Evolutionary conservation across 2,797 vertebrate species (phyloP).

Genomic region (Tamandua tetradactyla): DNA sequence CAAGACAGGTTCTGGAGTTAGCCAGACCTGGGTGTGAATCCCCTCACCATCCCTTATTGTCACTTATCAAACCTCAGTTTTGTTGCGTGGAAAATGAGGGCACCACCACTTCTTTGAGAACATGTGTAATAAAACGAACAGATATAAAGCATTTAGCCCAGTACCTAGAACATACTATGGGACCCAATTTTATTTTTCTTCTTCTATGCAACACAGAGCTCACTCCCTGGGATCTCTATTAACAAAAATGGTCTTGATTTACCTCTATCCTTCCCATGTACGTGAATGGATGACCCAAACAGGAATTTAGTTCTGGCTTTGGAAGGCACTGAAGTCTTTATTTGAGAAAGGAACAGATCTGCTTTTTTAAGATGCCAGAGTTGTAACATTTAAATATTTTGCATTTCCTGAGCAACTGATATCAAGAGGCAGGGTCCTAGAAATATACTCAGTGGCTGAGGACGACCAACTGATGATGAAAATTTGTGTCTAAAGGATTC

Average conservation of each 20-base stretch:
- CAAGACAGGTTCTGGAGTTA: neutral
- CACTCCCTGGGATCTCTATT: neutral
- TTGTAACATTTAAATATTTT: neutral
- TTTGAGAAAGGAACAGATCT: neutral
- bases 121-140: neutral
- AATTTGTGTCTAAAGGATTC: neutral
- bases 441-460: neutral
- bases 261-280: neutral
- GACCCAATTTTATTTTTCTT: neutral
- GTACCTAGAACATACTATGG: neutral
- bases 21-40: neutral
- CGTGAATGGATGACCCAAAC: neutral
- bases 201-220: neutral
- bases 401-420: neutral
- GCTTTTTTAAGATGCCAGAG: neutral
- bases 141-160: neutral
- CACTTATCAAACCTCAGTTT: too few species aligned
- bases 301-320: constrained; percentile 10
- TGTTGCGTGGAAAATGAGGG: neutral
- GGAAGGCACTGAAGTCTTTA: neutral
- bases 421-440: neutral
- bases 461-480: neutral
- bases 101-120: neutral
- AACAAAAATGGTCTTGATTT: neutral
- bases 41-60: neutral